Base-by-base conservation (phyloP, 2,113 vertebrate genomes). In the Abramis brama region DNA sequence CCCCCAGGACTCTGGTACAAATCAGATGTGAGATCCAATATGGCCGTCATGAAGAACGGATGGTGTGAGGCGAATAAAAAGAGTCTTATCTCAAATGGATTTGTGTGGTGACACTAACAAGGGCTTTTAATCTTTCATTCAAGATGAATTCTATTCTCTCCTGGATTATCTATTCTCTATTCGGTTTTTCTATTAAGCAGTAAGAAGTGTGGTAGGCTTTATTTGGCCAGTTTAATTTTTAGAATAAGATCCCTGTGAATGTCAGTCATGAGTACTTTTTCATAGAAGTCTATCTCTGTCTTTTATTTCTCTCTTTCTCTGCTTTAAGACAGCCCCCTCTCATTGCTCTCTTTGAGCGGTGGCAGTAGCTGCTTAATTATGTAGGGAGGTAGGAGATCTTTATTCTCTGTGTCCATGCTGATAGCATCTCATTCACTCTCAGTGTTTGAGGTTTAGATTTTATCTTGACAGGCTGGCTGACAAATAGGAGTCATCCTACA, bases 321-420 rank as follows among this genome's bases (percentile, higher is more conserved):
- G 33, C 62, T 85, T 45, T 83, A 74, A 66, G 62, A 43, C 60
- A 39, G 57, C 45, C 15, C 82, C 45, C 85, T 89, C 21, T 23
- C 79, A 85, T 89, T 88, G 82, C 85, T 89, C 85, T 60, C 73
- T 79, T 86, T 83, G 68, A 76, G 82, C 82, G 68, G 71, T 8
- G 19, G 50, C 86, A 83, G 86, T 90, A 79, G 86, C 93, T 91
- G 81, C 86, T 94, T 89, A 92, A 95, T 95, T 93, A 94, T 95
- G 91, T 92, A 95, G 90, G 73, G 89, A 78, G 81, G 33, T 90
- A 90, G 89, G 83, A 91, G 92, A 92, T 93, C 89, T 87, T 89
- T 93, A 90, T 25, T 91, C 91, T 90, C 80, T 43, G 62, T 88
- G 87, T 81, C 90, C 87, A 82, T 83, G 91, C 82, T 91, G 92